A percentile compares a stretch with the other conserved stretches of the same genome.
Conservation (phyloP, 2,113 vertebrate genomes). For the Hemibagrus wyckioides region DNA sequence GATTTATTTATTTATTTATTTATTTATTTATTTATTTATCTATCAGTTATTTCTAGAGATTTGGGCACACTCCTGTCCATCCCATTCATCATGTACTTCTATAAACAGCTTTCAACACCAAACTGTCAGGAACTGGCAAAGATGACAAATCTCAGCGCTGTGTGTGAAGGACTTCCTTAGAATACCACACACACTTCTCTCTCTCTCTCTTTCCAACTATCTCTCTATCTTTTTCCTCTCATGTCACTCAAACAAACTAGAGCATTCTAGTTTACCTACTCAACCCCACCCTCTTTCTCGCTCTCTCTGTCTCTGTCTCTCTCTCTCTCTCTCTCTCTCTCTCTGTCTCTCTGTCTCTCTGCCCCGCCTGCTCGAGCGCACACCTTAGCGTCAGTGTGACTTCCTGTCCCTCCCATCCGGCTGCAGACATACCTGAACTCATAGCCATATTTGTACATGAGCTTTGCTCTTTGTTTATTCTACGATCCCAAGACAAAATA, state of each 20-base stretch:
- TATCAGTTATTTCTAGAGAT: background rate
- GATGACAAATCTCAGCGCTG: background rate
- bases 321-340: constrained; percentile 22
- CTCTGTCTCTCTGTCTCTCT: constrained; percentile 13
- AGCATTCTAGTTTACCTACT: background rate
- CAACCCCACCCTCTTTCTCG: constrained; percentile 45
- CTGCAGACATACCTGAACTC: constrained; percentile 1
- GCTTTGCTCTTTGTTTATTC: background rate
- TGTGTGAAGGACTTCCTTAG: constrained; percentile 38
- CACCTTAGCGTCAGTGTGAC: constrained; percentile 44
- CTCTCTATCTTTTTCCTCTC: background rate
- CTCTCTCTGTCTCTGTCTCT: constrained; percentile 20
- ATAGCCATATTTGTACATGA: constrained; percentile 52
- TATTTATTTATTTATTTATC: background rate
- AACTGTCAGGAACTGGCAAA: constrained; percentile 26
- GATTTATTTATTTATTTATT: background rate
- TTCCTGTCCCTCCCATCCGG: constrained; percentile 55
- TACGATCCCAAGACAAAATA: no score
- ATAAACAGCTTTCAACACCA: constrained; percentile 52
- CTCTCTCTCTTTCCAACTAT: background rate
- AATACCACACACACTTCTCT: constrained; percentile 21
- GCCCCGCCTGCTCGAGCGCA: constrained; percentile 14
- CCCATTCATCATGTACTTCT: constrained; percentile 47
- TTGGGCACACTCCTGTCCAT: background rate
- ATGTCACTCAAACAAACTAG: background rate